These are phyloP conservation scores for Aurelia coerulea DNA, from an alignment of 30 jellyfish, hydroid and myxozoan genomes.

Conservation along the genomic window DNA sequence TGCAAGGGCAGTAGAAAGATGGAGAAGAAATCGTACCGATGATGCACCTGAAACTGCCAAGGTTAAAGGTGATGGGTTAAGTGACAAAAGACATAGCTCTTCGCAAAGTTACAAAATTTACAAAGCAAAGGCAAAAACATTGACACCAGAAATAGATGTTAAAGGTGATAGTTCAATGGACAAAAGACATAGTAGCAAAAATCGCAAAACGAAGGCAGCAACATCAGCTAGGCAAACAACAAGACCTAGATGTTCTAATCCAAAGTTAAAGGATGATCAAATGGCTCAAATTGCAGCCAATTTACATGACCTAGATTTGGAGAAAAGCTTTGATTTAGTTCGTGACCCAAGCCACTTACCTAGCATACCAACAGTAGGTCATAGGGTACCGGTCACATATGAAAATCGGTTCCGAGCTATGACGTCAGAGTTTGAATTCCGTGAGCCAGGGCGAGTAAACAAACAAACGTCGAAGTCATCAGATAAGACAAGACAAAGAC, in stretches of 20 bases:
- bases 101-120: not conserved
- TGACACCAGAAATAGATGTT: not conserved
- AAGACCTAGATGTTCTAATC: not conserved
- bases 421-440: constrained; percentile 46
- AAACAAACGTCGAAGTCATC: not conserved
- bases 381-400: constrained; percentile 30
- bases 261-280: not conserved
- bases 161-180: no score
- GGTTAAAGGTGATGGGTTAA: not conserved
- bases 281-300: constrained; percentile 34
- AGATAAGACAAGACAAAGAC: not conserved
- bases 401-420: constrained; percentile 44
- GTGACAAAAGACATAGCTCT: not conserved
- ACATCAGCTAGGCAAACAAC: not conserved
- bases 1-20: not conserved
- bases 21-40: not conserved
- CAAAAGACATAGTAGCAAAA: not conserved
- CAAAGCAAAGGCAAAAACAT: not conserved
- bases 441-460: constrained; percentile 17
- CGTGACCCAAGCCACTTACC: constrained; percentile 59
- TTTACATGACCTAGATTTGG: constrained; percentile 7
- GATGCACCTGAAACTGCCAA: not conserved
- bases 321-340: not conserved
- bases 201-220: not conserved
- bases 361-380: constrained; percentile 44